phyloP scores from a whole-genome alignment of 2,888 invertebrate genomes.

The Parnassius apollo region DNA sequence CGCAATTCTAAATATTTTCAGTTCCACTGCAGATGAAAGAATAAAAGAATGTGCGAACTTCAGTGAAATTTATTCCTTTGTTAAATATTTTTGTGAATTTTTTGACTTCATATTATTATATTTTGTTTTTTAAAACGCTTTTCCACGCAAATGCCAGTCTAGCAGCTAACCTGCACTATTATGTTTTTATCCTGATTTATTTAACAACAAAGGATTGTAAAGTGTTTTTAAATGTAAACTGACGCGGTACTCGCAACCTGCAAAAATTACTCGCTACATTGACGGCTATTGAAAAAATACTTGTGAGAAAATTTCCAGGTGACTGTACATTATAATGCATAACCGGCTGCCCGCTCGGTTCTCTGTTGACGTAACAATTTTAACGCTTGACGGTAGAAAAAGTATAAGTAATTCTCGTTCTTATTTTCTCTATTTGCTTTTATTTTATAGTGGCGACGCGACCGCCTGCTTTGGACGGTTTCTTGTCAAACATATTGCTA shows the following conservation, averaged over 20 bases:
- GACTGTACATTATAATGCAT: conserved; percentile 27
- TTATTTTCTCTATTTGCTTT: conserved; percentile 29
- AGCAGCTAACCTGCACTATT: conserved; percentile 1
- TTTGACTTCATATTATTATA: too few relatives aligned
- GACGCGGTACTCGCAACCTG: conserved; percentile 12
- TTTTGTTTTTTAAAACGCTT: too few relatives aligned
- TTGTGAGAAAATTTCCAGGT: conserved; percentile 31
- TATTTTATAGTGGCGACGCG: conserved; percentile 17
- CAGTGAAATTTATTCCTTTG: too few relatives aligned
- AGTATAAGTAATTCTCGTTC: conserved; percentile 27
- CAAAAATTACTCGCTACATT: conserved; percentile 29
- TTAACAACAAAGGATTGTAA: conserved; percentile 7
- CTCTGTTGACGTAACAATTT: conserved; percentile 37
- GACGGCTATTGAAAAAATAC: conserved; percentile 22
- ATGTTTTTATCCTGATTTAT: conserved; percentile 9
- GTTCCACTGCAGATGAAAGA: not conserved
- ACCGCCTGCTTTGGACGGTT: conserved; percentile 6
- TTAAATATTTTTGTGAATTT: too few relatives aligned
- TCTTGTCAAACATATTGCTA: conserved; percentile 10
- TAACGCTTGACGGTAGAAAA: conserved; percentile 29
- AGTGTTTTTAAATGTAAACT: conserved; percentile 5
- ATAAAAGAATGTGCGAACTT: too few relatives aligned
- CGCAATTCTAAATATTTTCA: not conserved
- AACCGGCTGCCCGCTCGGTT: conserved; percentile 14
- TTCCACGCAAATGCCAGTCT: too few relatives aligned